Evolutionary conservation across 2,888 invertebrate species (phyloP).

Genomic region (Cheilosia soror): DNA sequence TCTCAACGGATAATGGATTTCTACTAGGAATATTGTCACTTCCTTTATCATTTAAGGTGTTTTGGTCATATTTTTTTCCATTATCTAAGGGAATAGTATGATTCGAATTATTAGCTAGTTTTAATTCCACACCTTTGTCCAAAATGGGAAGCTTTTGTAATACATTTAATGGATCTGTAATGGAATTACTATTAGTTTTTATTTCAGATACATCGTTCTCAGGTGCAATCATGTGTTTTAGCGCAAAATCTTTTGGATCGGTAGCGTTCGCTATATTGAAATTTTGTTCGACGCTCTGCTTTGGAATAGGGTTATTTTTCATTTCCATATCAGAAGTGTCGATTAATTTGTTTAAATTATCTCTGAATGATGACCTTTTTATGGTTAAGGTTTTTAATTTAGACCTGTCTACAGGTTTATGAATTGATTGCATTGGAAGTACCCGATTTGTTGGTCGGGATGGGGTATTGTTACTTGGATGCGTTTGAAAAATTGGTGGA

Average conservation of each 20-base stretch:
- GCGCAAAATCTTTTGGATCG: not conserved
- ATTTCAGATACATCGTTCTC: conserved; percentile 48
- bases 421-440: conserved; percentile 90
- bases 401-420: conserved; percentile 82
- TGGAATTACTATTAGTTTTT: conserved; percentile 78
- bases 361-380: conserved; percentile 9
- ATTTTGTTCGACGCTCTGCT: not conserved
- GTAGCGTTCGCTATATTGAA: not conserved
- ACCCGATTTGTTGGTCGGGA: conserved; percentile 91
- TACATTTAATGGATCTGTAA: conserved; percentile 79
- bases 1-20: conserved; percentile 69
- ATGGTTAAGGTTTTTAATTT: conserved; percentile 44
- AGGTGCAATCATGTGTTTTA: not conserved
- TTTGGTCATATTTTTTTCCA: not conserved
- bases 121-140: conserved; percentile 76
- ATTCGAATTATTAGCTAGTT: not conserved
- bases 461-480: conserved; percentile 77
- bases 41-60: not conserved
- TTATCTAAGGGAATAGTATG: not conserved
- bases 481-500: conserved; percentile 86
- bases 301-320: not conserved
- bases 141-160: conserved; percentile 82
- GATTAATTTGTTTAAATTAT: conserved; percentile 12
- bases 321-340: conserved; percentile 10
- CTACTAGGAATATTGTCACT: not conserved